These are phyloP conservation scores for Dolichoris vasculosae DNA, from an alignment of 1,140 invertebrate species.

Conservation along the genomic window DNA sequence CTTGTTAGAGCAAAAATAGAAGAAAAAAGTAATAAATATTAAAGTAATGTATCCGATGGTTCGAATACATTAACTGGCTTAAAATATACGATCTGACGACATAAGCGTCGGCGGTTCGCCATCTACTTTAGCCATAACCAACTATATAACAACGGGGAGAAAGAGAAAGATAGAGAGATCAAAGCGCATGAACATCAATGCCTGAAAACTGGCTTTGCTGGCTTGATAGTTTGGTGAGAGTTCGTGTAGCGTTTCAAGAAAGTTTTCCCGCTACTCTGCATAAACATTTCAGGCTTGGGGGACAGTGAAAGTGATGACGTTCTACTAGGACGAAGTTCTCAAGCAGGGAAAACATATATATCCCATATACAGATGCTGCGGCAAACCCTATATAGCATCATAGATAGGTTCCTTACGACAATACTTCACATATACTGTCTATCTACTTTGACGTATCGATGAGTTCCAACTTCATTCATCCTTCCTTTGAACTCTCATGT, in stretches of 20 bases:
- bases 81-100: background rate
- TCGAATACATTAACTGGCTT: background rate
- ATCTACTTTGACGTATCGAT: too few relatives aligned
- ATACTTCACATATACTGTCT: too few relatives aligned
- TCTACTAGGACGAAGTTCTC: constrained; percentile 68
- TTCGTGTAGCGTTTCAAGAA: constrained; percentile 63
- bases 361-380: background rate
- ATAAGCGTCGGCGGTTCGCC: background rate
- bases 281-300: constrained; percentile 66
- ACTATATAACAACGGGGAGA: background rate
- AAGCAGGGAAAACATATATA: constrained; percentile 4
- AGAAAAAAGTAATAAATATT: too few relatives aligned
- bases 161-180: constrained; percentile 1
- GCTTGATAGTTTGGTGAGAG: constrained; percentile 51
- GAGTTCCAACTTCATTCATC: background rate
- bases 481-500: constrained; percentile 32
- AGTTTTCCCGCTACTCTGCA: constrained; percentile 71
- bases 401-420: background rate
- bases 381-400: too few relatives aligned
- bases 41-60: too few relatives aligned
- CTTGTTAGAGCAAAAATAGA: too few relatives aligned
- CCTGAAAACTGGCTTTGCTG: background rate
- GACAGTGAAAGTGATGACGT: constrained; percentile 73
- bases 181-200: background rate
- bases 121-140: constrained; percentile 1